Percentiles rank a stretch among this genome's conserved stretches.
phyloP scores from a whole-genome alignment of 2,113 vertebrate species.

The Pteruthius melanotis region DNA sequence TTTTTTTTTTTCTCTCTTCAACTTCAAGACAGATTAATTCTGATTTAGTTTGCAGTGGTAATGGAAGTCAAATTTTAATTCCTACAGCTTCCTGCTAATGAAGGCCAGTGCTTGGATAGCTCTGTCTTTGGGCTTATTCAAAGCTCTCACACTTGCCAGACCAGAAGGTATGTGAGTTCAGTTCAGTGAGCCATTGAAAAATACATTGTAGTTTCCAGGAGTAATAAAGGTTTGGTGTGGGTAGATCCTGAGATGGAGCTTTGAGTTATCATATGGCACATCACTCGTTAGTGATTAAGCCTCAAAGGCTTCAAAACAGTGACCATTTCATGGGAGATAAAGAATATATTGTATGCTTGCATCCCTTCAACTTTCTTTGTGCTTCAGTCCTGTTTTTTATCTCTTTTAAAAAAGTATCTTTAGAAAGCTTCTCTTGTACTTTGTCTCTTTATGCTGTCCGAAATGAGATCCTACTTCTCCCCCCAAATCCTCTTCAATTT shows the following conservation, averaged over 20 bases:
- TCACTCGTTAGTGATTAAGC: conserved; percentile 78
- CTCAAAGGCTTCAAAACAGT: conserved; percentile 65
- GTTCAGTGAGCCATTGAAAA: conserved; percentile 41
- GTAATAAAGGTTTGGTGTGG: conserved; percentile 31
- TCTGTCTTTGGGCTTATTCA: conserved; percentile 20
- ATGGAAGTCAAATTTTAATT: conserved; percentile 52
- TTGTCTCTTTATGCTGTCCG: not conserved
- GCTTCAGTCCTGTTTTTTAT: not conserved
- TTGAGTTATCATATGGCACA: conserved; percentile 73
- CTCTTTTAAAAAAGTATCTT: not conserved
- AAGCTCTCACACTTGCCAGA: not conserved
- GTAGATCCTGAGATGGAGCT: conserved; percentile 56
- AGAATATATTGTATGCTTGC: conserved; percentile 46
- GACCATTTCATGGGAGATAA: conserved; percentile 61
- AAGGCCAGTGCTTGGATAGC: conserved; percentile 9
- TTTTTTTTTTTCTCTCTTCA: not conserved
- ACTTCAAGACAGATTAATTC: conserved; percentile 29
- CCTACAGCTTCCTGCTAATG: conserved; percentile 34
- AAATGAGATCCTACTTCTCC: not conserved
- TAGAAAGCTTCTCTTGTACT: not conserved
- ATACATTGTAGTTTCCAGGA: conserved; percentile 21
- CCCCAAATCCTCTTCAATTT: not conserved
- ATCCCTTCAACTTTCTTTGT: conserved; percentile 37
- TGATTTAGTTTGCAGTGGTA: conserved; percentile 15
- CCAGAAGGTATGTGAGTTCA: not conserved